Percentiles rank a stretch among this genome's conserved stretches.
Conservation (phyloP, 2,113 vertebrate genomes). For the Raja brachyura region DNA sequence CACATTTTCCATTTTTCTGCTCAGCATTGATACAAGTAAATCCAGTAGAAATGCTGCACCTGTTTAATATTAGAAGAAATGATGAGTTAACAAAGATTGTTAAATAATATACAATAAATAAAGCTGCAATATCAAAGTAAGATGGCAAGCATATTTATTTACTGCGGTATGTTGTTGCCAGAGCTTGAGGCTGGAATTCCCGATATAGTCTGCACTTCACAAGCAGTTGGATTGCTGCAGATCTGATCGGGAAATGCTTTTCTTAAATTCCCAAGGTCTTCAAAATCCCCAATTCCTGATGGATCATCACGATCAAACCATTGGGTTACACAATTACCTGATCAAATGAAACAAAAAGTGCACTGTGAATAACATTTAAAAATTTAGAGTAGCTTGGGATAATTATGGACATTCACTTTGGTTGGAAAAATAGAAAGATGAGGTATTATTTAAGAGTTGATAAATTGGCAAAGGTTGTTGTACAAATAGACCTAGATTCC, state of each 20-base stretch:
- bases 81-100: not conserved
- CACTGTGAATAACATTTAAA: not conserved
- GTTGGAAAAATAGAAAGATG: not conserved
- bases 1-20: conserved; percentile 41
- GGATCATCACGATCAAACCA: conserved; percentile 50
- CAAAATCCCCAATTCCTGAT: conserved; percentile 45
- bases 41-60: conserved; percentile 46
- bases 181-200: conserved; percentile 43
- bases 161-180: not conserved
- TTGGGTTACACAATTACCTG: conserved; percentile 44
- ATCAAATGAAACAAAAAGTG: not conserved
- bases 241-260: conserved; percentile 40
- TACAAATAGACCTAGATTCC: not conserved
- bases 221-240: conserved; percentile 47
- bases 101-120: not conserved
- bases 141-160: not conserved
- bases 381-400: not conserved
- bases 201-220: conserved; percentile 46
- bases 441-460: not conserved
- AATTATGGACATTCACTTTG: not conserved
- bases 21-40: conserved; percentile 47
- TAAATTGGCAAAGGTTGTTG: not conserved
- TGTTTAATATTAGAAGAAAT: not conserved
- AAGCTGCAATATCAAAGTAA: not conserved
- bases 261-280: conserved; percentile 43